phyloP scores from a whole-genome alignment of 2,797 vertebrate species.

The Propithecus perrieri region DNA sequence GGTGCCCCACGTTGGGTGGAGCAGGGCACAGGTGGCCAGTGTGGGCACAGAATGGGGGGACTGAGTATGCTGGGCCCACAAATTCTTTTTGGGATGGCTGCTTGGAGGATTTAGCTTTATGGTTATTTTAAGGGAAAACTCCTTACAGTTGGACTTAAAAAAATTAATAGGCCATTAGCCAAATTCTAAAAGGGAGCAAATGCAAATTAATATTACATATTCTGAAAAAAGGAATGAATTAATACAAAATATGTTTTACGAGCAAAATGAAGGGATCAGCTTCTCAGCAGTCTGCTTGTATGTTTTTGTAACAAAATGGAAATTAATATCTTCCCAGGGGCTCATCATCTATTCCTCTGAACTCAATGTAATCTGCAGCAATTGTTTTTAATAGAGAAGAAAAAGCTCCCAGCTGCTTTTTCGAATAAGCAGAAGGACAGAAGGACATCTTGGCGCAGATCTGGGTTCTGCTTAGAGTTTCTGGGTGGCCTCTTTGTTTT shows the following conservation, averaged over 20 bases:
- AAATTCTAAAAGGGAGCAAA: constrained; percentile 55
- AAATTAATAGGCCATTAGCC: constrained; percentile 56
- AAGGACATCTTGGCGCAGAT: constrained; percentile 14
- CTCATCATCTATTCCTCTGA: constrained; percentile 41
- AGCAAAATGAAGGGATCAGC: constrained; percentile 43
- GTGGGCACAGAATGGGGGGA: background rate
- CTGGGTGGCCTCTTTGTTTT: constrained; percentile 58
- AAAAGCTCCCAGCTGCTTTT: constrained; percentile 64
- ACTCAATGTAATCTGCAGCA: constrained; percentile 21
- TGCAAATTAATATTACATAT: constrained; percentile 57
- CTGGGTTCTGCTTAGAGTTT: background rate
- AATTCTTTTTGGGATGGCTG: background rate
- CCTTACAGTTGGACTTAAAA: constrained; percentile 31
- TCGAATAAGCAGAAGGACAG: constrained; percentile 39
- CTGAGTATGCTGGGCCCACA: background rate
- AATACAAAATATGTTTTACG: constrained; percentile 60
- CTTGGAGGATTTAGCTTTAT: constrained; percentile 13
- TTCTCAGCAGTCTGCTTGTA: constrained; percentile 63
- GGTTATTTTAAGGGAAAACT: constrained; percentile 29
- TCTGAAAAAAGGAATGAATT: constrained; percentile 43
- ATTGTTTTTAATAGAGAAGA: constrained; percentile 54
- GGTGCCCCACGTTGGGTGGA: background rate
- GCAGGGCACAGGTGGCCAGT: background rate
- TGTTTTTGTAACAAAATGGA: constrained; percentile 72
- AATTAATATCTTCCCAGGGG: constrained; percentile 74